Conservation (phyloP, 2,797 vertebrate species). For the Falco novaeseelandiae region DNA sequence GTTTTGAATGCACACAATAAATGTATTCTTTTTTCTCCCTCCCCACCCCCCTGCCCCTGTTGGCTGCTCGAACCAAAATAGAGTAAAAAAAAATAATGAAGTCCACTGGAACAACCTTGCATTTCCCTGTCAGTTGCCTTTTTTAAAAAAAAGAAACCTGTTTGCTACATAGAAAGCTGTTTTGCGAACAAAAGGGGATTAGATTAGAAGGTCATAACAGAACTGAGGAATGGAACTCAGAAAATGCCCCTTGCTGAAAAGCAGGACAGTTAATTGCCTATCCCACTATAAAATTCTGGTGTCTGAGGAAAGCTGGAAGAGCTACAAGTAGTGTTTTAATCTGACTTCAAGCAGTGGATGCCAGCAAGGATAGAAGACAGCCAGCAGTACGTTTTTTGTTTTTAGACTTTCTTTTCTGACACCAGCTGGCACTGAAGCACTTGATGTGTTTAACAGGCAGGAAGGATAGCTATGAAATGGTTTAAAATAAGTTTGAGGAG, state of each 20-base stretch:
- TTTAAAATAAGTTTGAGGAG: constrained; percentile 68
- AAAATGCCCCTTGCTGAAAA: not conserved
- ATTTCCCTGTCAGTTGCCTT: not conserved
- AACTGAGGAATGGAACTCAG: not conserved
- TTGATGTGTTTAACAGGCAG: constrained; percentile 68
- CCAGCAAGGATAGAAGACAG: constrained; percentile 52
- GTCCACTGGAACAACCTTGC: not conserved
- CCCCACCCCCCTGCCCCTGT: not conserved
- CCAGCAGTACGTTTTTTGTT: constrained; percentile 58
- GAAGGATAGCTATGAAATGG: constrained; percentile 60
- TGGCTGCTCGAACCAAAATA: not conserved
- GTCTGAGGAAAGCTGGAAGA: constrained; percentile 43
- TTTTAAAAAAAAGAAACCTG: not conserved
- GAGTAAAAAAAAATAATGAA: not conserved
- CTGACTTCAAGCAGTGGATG: constrained; percentile 41
- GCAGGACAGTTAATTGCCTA: not conserved
- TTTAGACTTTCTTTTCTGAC: constrained; percentile 65
- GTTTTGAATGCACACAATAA: not conserved
- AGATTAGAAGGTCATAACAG: not conserved
- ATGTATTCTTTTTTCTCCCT: not conserved
- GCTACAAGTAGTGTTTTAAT: constrained; percentile 45
- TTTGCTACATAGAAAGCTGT: not conserved
- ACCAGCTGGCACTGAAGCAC: constrained; percentile 68
- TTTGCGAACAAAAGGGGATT: not conserved
- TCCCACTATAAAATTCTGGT: constrained; percentile 2